Conservation (phyloP, 2,113 vertebrate genomes). For the Puffinus mauretanicus region DNA sequence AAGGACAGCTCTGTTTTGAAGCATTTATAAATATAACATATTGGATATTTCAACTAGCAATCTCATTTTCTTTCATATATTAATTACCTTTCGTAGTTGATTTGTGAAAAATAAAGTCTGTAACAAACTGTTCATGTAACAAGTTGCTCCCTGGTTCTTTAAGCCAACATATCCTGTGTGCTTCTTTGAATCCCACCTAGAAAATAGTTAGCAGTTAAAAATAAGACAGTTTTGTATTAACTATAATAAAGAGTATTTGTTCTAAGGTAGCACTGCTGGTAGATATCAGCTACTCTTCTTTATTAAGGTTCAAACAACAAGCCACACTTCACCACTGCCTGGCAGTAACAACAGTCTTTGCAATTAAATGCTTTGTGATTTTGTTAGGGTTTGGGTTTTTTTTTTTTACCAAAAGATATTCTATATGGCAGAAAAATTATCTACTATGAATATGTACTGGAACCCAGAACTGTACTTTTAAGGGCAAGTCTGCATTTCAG, state of each 20-base stretch:
- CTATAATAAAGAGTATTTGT: background rate
- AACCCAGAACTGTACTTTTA: background rate
- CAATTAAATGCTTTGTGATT: background rate
- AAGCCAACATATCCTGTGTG: constrained; percentile 98
- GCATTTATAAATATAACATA: background rate
- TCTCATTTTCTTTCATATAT: background rate
- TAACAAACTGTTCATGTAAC: constrained; percentile 99
- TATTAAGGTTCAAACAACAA: background rate
- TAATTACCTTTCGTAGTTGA: constrained; percentile 90
- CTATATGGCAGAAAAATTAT: background rate
- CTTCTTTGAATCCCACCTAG: constrained; percentile 98
- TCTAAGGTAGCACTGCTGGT: background rate
- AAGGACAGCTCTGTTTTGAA: background rate
- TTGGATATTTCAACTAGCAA: background rate
- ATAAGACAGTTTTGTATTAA: background rate
- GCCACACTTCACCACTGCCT: background rate
- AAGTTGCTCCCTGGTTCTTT: constrained; percentile 98
- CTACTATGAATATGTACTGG: background rate
- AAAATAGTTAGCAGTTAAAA: constrained; percentile 35
- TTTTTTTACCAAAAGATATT: background rate
- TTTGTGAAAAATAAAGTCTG: constrained; percentile 99
- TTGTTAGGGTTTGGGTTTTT: background rate
- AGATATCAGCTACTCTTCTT: background rate
- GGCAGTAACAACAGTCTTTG: background rate
- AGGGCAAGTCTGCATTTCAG: background rate